phyloP scores from a whole-genome alignment of 2,888 invertebrate genomes.

The Elmis aenea region DNA sequence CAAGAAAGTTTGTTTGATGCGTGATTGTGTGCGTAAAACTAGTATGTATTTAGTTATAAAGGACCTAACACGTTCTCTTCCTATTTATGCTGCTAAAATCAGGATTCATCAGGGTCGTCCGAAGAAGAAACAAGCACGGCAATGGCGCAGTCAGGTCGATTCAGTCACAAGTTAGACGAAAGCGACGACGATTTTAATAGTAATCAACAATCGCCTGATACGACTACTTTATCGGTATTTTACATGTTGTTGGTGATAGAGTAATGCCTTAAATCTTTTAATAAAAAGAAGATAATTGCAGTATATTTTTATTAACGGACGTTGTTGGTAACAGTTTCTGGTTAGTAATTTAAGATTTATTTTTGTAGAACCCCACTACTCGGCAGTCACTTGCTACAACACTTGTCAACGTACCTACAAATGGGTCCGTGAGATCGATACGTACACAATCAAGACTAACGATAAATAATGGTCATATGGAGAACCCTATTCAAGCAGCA shows the following conservation, averaged over 20 bases:
- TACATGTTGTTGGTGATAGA: slow-evolving; percentile 4
- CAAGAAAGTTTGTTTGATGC: no score
- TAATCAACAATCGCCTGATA: slow-evolving; percentile 43
- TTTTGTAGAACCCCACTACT: slow-evolving; percentile 50
- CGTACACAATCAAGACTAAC: slow-evolving; percentile 4
- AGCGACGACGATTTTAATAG: slow-evolving; percentile 46
- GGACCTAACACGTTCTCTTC: no score
- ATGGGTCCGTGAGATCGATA: slow-evolving; percentile 25
- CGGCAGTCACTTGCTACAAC: slow-evolving; percentile 40
- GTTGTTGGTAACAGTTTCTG: no score
- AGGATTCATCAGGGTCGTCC: slow-evolving; percentile 49
- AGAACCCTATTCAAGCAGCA: slow-evolving; percentile 11
- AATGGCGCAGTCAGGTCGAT: slow-evolving; percentile 39
- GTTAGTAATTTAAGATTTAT: no score
- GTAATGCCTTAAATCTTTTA: no score
- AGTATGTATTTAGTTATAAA: no score
- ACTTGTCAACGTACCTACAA: slow-evolving; percentile 30
- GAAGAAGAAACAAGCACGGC: slow-evolving; percentile 45
- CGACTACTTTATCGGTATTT: slow-evolving; percentile 42
- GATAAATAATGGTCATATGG: slow-evolving; percentile 33
- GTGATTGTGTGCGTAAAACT: no score
- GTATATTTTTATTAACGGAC: no score
- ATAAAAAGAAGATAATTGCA: no score
- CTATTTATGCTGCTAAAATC: slow-evolving; percentile 32
- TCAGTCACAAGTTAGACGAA: slow-evolving; percentile 39